A percentile compares a stretch with the other conserved stretches of the same genome.
Conservation (phyloP, 2,888 invertebrate genomes). For the Kryphioiulus occultus region DNA sequence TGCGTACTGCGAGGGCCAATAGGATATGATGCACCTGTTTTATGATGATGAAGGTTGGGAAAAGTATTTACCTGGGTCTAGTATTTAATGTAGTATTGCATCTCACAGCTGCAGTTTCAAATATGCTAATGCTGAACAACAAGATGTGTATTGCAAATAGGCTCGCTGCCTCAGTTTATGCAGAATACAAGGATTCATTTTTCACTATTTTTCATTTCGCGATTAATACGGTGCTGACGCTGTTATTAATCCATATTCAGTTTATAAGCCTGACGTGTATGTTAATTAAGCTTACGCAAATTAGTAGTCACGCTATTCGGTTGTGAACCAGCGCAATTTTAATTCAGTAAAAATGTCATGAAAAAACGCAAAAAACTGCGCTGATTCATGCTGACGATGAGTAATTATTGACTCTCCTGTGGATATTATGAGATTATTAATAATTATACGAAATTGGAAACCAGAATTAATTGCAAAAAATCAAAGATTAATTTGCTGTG, state of each 20-base stretch:
- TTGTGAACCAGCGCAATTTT: neutral
- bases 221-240: neutral
- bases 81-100: too few relatives aligned
- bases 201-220: neutral
- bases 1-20: neutral
- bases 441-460: neutral
- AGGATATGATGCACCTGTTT: neutral
- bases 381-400: neutral
- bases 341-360: neutral
- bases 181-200: too few relatives aligned
- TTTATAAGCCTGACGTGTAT: neutral
- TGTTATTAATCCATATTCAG: slow-evolving; percentile 9
- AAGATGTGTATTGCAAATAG: too few relatives aligned
- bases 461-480: slow-evolving; percentile 8
- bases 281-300: neutral
- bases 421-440: neutral
- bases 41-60: neutral
- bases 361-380: neutral
- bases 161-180: neutral
- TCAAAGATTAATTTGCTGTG: neutral
- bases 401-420: neutral
- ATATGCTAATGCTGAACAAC: too few relatives aligned
- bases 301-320: slow-evolving; percentile 3
- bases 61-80: neutral
- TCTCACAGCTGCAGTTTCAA: too few relatives aligned